Evolutionary conservation across 2,888 invertebrate species (phyloP), one percentile per base, ranked within the genome.

Genomic region (Brachyptera risi): DNA sequence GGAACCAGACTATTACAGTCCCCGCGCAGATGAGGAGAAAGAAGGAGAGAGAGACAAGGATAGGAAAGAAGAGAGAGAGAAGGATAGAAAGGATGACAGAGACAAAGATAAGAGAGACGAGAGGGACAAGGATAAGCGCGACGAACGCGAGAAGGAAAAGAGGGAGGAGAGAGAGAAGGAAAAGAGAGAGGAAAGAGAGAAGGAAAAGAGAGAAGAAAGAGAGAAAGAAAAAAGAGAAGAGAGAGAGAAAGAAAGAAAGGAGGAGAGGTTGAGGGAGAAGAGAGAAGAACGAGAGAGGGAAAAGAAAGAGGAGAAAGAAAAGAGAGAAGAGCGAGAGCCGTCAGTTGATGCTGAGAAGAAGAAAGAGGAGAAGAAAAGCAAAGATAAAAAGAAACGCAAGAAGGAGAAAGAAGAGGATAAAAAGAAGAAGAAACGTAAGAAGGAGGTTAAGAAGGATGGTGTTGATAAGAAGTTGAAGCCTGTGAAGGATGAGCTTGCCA

Each of bases 391-490:
- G 60, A 77, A 75, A 65, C 72, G 73, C n/a, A 73, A 72, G 65
- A 76, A 73, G 63, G 69, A 70, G 63, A 72, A 70, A 3, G 42
- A 42, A 3, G 42, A 42, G 76, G 77, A 54, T 67, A 76, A 51
- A 78, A 79, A 57, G 76, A 69, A 71, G 61, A 71, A 71, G 63
- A 72, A 70, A 65, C 69, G 59, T 72, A 73, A 67, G 63, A n/a
- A n/a, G n/a, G n/a, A n/a, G n/a, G n/a, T n/a, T n/a, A n/a, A n/a
- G n/a, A n/a, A 61, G 15, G 38, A 58, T 11, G 83, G 82, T 64
- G 75, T 73, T 67, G 78, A 76, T 82, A 79, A 69, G 82, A 80
- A 51, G 68, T 69, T 19, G n/a, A n/a, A n/a, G n/a, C n/a, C n/a
- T n/a, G n/a, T 37, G 58, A 68, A 65, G 19, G 60, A 65, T 27